Base-by-base conservation (phyloP, 2,888 invertebrate genomes). In the Elgonia sp. region DNA sequence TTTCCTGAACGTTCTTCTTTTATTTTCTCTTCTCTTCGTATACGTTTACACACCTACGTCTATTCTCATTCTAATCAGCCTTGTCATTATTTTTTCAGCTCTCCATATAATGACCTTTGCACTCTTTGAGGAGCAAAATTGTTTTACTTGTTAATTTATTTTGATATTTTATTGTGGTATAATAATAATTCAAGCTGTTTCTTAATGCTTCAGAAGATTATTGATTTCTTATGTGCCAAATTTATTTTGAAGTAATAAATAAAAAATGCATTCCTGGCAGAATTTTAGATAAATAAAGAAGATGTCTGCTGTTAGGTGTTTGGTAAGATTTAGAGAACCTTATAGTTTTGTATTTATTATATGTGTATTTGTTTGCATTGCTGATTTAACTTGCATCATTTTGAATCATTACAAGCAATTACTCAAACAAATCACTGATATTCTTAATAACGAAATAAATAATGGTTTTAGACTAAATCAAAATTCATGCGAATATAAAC, bases 51-150 rank as follows among this genome's bases (percentile, higher is more conserved):
- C 93, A 93, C 93, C 93, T 92, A 92, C 92, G 92, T 92, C 92
- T 92, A 93, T 93, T 94, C 92, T 93, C 93, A 93, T 93, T 94
- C 93, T 93, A 93, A 93, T 94, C 93, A 92, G 91, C 91, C 89
- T 89, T 89, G 88, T 90, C 90, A 91, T 91, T 90, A 91, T 91
- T 91, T 90, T 90, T 90, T 90, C 90, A 82, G 84, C 63, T 89
- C 89, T 89, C 84, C 91, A 83, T 85, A 90, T 86, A 89, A 89
- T 88, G 89, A 85, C 85, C 91, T 89, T 89, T 86, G 75, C 83
- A 75, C 82, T 77, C 86, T 40, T 55, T 50, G 69, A 73, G 75
- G 72, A 57, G 69, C 46, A 42, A 80, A 50, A 60, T 67, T 76
- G 42, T 89, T 84, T 89, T 87, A 76, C 63, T 88, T 88, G 89